Conservation (phyloP, 2,113 vertebrate genomes). For the Helogale parvula region DNA sequence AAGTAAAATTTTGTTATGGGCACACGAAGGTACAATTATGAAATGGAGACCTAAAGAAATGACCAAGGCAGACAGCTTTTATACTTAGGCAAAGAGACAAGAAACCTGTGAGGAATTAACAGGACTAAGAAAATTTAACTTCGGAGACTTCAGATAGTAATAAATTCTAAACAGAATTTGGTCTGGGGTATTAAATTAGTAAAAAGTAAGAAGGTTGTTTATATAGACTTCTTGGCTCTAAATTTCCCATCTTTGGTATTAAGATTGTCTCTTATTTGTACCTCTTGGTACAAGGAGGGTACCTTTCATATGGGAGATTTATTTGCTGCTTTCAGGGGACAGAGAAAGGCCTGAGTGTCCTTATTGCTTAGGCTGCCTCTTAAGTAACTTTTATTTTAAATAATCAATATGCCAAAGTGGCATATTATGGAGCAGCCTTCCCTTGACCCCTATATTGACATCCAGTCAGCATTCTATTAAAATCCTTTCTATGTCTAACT, state of each 20-base stretch:
- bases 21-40: not conserved
- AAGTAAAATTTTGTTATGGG: not conserved
- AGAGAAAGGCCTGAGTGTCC: not conserved
- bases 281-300: not conserved
- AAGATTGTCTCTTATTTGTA: not conserved
- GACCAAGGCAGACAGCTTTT: not conserved
- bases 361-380: not conserved
- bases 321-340: not conserved
- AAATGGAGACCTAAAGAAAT: not conserved
- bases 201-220: not conserved
- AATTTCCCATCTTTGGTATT: not conserved
- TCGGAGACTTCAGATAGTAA: not conserved
- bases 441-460: not conserved
- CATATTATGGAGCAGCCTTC: not conserved
- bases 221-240: not conserved
- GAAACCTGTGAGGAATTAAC: not conserved
- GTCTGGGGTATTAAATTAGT: not conserved
- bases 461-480: not conserved
- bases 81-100: not conserved
- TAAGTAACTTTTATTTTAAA: not conserved
- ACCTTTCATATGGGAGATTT: not conserved
- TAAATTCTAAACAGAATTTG: not conserved
- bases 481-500: not conserved
- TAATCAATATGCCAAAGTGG: not conserved
- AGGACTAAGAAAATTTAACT: not conserved